A percentile compares a stretch with the other conserved stretches of the same genome.
These are phyloP conservation scores for Polydrusus cervinus DNA, from an alignment of 2,888 invertebrate genomes.

Conservation along the genomic window DNA sequence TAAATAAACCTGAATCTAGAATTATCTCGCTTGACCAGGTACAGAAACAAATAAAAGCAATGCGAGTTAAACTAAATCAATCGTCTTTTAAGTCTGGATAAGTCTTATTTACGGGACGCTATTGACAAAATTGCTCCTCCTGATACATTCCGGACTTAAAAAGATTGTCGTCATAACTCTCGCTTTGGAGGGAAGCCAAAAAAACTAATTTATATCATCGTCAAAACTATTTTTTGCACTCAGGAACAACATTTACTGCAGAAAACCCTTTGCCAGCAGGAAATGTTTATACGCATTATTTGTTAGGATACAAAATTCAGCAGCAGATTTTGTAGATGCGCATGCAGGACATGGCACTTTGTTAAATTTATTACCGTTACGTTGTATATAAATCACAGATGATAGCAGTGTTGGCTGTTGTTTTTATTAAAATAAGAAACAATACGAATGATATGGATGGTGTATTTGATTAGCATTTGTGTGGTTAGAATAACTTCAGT, in stretches of 20 bases:
- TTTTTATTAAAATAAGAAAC: slow-evolving; percentile 24
- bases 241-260: background rate
- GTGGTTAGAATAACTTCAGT: background rate
- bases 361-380: slow-evolving; percentile 42
- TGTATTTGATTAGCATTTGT: slow-evolving; percentile 7
- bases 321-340: slow-evolving; percentile 43
- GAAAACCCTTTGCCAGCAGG: slow-evolving; percentile 1
- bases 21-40: no score
- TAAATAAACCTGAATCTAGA: no score
- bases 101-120: background rate
- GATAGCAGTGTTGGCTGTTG: slow-evolving; percentile 17
- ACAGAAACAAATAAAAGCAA: no score
- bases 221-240: slow-evolving; percentile 1
- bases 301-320: slow-evolving; percentile 44
- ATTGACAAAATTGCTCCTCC: background rate
- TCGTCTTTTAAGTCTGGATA: no score
- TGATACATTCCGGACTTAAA: no score
- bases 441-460: background rate
- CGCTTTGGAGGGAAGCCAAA: no score
- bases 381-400: slow-evolving; percentile 40
- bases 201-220: background rate
- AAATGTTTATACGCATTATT: slow-evolving; percentile 25
- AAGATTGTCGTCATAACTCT: no score
- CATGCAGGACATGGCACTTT: slow-evolving; percentile 34
- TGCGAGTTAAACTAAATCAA: no score